These are phyloP conservation scores for Tamandua tetradactyla DNA, from an alignment of 2,797 vertebrate species.

Conservation along the genomic window DNA sequence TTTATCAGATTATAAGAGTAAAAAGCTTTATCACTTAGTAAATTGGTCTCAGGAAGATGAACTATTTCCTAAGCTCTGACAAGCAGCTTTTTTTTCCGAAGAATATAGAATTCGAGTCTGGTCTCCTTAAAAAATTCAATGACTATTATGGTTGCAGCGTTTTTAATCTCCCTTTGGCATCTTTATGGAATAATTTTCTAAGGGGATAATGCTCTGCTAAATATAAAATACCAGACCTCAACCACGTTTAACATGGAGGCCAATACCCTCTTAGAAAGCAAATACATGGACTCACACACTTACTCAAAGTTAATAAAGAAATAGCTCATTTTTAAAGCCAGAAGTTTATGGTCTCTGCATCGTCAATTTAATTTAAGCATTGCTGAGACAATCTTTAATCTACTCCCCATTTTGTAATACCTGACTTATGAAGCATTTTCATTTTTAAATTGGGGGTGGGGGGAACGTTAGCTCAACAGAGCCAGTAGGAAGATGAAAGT, in stretches of 20 bases:
- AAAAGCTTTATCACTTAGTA: conserved; percentile 66
- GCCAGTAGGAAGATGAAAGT: conserved; percentile 65
- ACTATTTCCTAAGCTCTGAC: conserved; percentile 34
- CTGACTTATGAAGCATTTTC: conserved; percentile 71
- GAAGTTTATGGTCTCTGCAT: conserved; percentile 75
- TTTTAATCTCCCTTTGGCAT: conserved; percentile 73
- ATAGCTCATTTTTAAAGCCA: conserved; percentile 78
- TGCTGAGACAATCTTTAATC: conserved; percentile 82
- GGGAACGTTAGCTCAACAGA: conserved; percentile 28
- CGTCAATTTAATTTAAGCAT: conserved; percentile 76
- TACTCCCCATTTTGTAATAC: conserved; percentile 73
- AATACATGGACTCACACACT: conserved; percentile 50
- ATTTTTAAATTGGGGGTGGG: conserved; percentile 67
- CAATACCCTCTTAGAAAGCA: conserved; percentile 54
- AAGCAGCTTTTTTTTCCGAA: conserved; percentile 60
- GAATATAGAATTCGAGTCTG: conserved; percentile 38
- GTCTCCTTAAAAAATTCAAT: conserved; percentile 50
- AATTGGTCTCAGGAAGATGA: conserved; percentile 31
- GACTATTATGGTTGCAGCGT: conserved; percentile 26
- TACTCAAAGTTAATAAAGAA: conserved; percentile 80
- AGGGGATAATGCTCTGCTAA: conserved; percentile 60
- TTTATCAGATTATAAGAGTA: conserved; percentile 55
- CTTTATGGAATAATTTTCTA: conserved; percentile 73
- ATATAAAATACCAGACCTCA: conserved; percentile 67
- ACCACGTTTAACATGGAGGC: conserved; percentile 53